A percentile compares a stretch with the other conserved stretches of the same genome.
These are phyloP conservation scores for Pseudotriccus pelzelni DNA, from an alignment of 2,797 vertebrate genomes.

Conservation along the genomic window DNA sequence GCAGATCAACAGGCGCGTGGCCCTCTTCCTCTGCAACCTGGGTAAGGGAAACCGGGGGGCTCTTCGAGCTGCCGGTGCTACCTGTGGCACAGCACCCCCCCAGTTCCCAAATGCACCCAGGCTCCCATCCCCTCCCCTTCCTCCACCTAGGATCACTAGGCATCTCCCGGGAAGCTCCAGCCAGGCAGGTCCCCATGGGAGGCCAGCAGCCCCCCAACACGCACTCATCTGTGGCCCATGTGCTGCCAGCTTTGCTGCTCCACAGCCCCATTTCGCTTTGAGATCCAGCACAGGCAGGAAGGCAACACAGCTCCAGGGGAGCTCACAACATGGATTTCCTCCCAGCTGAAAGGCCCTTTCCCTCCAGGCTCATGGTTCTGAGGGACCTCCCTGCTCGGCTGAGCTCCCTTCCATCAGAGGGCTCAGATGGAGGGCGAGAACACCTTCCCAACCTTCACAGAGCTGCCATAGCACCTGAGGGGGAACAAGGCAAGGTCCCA, in stretches of 20 bases:
- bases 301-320: neutral
- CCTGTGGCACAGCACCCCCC: neutral
- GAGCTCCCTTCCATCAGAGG: neutral
- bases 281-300: neutral
- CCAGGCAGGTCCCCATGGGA: rapidly evolving
- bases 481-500: neutral
- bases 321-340: neutral
- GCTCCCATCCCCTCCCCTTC: neutral
- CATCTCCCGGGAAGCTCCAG: neutral
- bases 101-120: no score
- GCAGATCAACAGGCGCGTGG: constrained; percentile 87
- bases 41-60: constrained; percentile 75
- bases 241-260: neutral
- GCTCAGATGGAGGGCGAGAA: neutral
- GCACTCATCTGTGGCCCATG: rapidly evolving
- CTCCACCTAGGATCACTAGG: neutral
- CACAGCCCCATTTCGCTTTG: rapidly evolving
- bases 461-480: neutral
- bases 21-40: constrained; percentile 86
- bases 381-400: neutral
- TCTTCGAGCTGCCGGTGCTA: neutral
- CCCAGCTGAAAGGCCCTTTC: neutral
- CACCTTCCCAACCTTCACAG: neutral
- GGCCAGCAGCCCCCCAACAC: neutral
- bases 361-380: neutral